A percentile compares a stretch with the other conserved stretches of the same genome.
These are phyloP conservation scores for Spheniscus mendiculus DNA, from an alignment of 2,113 vertebrate genomes.

Conservation along the genomic window DNA sequence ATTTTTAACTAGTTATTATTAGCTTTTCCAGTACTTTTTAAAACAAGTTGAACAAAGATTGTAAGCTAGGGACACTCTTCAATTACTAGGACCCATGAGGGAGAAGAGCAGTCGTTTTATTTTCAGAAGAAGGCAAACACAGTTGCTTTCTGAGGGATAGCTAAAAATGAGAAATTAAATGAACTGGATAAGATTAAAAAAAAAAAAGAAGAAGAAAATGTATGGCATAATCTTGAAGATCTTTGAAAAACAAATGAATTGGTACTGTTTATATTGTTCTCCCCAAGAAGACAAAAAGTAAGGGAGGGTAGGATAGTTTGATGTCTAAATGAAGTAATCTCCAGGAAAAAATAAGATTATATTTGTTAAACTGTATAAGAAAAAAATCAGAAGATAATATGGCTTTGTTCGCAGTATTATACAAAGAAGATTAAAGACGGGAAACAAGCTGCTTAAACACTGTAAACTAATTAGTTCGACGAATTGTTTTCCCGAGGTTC, in stretches of 20 bases:
- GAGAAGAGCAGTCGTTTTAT: background rate
- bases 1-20: background rate
- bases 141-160: background rate
- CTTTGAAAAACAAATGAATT: constrained; percentile 20
- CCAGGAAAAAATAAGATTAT: constrained; percentile 65
- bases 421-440: constrained; percentile 83
- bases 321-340: constrained; percentile 79
- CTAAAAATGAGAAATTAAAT: constrained; percentile 35
- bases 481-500: constrained; percentile 84
- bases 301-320: constrained; percentile 33
- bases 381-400: constrained; percentile 79
- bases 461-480: constrained; percentile 85
- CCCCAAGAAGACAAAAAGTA: background rate
- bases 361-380: constrained; percentile 76
- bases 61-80: background rate
- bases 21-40: background rate
- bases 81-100: background rate
- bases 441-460: constrained; percentile 84
- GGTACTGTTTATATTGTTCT: constrained; percentile 47
- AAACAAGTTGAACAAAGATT: background rate
- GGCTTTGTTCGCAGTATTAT: constrained; percentile 79
- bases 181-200: constrained; percentile 6
- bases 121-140: background rate
- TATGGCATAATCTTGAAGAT: constrained; percentile 23
- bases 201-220: background rate